Conservation (phyloP, 2,113 vertebrate species). For the Trematomus loennbergii region DNA sequence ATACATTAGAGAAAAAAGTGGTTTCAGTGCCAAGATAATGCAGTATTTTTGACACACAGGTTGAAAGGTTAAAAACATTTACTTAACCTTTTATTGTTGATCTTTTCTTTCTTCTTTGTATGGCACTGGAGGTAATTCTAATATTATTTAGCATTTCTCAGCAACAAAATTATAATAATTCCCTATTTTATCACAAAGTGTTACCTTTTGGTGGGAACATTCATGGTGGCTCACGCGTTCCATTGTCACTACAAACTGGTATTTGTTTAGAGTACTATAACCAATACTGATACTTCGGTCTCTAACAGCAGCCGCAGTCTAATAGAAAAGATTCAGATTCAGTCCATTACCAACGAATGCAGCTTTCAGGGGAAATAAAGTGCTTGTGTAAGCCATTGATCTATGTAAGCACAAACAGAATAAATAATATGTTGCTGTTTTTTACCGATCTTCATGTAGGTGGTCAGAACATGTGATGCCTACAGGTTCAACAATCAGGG, state of each 20-base stretch:
- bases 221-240: too few species aligned
- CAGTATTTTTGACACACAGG: background rate
- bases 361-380: constrained; percentile 34
- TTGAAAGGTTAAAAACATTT: background rate
- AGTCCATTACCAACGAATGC: constrained; percentile 28
- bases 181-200: too few species aligned
- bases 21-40: background rate
- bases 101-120: background rate
- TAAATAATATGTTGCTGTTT: constrained; percentile 30
- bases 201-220: background rate
- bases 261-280: background rate
- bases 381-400: constrained; percentile 60
- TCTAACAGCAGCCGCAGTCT: background rate
- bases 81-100: background rate
- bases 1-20: background rate
- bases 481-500: constrained; percentile 31
- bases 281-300: too few species aligned
- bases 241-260: background rate
- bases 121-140: background rate
- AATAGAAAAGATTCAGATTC: constrained; percentile 20
- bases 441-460: constrained; percentile 32
- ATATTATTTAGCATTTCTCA: background rate
- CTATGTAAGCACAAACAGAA: constrained; percentile 48
- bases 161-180: background rate
- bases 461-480: constrained; percentile 37